These are phyloP conservation scores for Dolichallabes microphthalmus DNA, from an alignment of 2,113 vertebrate species.

Conservation along the genomic window DNA sequence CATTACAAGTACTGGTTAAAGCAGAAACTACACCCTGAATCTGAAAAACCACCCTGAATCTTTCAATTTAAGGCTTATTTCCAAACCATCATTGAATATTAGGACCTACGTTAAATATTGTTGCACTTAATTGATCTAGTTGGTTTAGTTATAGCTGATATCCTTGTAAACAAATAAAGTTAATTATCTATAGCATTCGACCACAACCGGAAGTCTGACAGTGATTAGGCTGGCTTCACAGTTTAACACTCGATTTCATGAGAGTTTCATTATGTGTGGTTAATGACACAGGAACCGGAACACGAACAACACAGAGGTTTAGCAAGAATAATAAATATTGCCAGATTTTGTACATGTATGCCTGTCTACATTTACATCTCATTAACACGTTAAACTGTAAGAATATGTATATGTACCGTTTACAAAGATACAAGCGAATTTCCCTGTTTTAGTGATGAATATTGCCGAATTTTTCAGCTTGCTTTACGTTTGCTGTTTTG, in stretches of 20 bases:
- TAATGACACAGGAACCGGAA: background rate
- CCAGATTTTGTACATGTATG: background rate
- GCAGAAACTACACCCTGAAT: background rate
- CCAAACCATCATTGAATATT: background rate
- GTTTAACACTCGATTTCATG: background rate
- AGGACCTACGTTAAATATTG: background rate
- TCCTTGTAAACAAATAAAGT: background rate
- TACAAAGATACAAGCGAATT: background rate
- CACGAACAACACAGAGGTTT: background rate
- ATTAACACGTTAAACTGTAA: background rate
- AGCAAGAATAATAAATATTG: background rate
- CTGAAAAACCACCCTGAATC: background rate
- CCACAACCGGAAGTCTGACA: background rate
- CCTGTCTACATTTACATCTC: background rate
- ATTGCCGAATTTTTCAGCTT: background rate
- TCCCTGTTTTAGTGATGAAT: background rate
- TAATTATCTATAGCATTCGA: background rate
- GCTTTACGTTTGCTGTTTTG: background rate
- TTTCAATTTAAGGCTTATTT: background rate
- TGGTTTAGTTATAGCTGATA: background rate
- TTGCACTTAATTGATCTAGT: background rate
- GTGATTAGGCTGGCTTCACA: background rate
- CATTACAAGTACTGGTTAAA: background rate
- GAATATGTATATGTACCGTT: background rate
- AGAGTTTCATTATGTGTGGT: background rate